These are phyloP conservation scores for Romanogobio albipinnatus DNA, from an alignment of 2,113 vertebrate genomes.

Conservation along the genomic window DNA sequence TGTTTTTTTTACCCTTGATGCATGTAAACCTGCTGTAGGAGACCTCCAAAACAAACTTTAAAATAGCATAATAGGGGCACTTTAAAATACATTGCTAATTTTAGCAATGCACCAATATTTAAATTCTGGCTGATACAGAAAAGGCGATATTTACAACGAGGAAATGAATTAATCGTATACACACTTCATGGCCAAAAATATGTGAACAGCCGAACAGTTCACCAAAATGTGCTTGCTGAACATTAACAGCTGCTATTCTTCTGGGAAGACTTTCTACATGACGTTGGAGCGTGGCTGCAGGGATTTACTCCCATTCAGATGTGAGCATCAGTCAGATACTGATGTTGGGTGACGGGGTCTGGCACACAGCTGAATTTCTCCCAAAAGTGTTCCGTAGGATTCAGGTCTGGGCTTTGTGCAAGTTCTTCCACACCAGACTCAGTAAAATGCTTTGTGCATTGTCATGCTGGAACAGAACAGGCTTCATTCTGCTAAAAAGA, in stretches of 20 bases:
- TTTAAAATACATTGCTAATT: background rate
- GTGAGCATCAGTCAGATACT: slow-evolving; percentile 8
- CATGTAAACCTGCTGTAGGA: too few species aligned
- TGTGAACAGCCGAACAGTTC: background rate
- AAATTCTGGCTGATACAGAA: background rate
- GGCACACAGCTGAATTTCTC: background rate
- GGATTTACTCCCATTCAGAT: slow-evolving; percentile 26
- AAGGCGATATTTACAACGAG: background rate
- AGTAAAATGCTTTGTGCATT: background rate
- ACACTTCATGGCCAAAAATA: background rate
- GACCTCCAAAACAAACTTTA: too few species aligned
- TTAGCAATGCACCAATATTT: background rate
- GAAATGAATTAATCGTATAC: background rate
- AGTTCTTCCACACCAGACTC: background rate
- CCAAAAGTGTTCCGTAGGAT: background rate
- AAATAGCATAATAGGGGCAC: too few species aligned
- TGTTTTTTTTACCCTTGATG: too few species aligned
- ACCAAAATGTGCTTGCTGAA: slow-evolving; percentile 4
- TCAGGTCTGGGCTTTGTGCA: background rate
- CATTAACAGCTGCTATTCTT: slow-evolving; percentile 21
- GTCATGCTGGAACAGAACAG: background rate
- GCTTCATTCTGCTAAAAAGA: background rate
- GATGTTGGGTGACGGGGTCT: background rate
- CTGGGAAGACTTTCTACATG: slow-evolving; percentile 15
- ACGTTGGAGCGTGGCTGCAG: slow-evolving; percentile 16